These are phyloP conservation scores for Callinectes sapidus DNA, from an alignment of 2,888 invertebrate genomes.

Conservation along the genomic window DNA sequence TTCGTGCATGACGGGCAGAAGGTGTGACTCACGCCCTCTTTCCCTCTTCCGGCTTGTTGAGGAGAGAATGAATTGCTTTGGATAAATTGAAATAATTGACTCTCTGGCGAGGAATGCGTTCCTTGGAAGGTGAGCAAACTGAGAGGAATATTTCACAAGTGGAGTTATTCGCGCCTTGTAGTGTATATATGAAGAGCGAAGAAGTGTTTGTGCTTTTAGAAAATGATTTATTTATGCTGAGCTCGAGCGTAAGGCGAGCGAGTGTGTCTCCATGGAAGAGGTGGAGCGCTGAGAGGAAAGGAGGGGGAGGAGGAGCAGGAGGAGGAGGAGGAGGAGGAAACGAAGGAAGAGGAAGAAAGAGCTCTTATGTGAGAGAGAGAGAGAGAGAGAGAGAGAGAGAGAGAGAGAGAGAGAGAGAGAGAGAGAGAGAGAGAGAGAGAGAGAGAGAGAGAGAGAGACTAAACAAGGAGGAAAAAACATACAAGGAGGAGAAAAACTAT, in stretches of 20 bases:
- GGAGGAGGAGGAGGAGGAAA: background rate
- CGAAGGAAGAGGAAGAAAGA: constrained; percentile 6
- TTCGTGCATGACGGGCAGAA: background rate
- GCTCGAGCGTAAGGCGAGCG: constrained; percentile 2
- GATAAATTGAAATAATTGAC: background rate
- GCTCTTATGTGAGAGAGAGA: constrained; percentile 3
- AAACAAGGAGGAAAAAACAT: background rate
- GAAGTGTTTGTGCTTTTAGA: constrained; percentile 37
- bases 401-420: background rate
- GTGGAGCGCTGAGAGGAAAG: background rate
- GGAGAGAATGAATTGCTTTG: constrained; percentile 2
- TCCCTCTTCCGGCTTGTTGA: constrained; percentile 1
- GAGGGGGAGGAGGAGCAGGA: constrained; percentile 14
- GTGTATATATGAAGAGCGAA: constrained; percentile 26
- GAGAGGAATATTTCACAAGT: constrained; percentile 30
- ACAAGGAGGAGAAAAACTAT: background rate
- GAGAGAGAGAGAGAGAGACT: background rate
- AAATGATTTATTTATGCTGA: constrained; percentile 31
- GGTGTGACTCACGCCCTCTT: background rate
- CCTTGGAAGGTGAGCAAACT: background rate
- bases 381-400: constrained; percentile 6
- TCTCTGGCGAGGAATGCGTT: background rate
- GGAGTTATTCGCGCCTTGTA: constrained; percentile 30
- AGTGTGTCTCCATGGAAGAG: constrained; percentile 20
- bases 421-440: background rate